These are phyloP conservation scores for Apotomis turbidana DNA, from an alignment of 2,888 invertebrate genomes.

Conservation along the genomic window DNA sequence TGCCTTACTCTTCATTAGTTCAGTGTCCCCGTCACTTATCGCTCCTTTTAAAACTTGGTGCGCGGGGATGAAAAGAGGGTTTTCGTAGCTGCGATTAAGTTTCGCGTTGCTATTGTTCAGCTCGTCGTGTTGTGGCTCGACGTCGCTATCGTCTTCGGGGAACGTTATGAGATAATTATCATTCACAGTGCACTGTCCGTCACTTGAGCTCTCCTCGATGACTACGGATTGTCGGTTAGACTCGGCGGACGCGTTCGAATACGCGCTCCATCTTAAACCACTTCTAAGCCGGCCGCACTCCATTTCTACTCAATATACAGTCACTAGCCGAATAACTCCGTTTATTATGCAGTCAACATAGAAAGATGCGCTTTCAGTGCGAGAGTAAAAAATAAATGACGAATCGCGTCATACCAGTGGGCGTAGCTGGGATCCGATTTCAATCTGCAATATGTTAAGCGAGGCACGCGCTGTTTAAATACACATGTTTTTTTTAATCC, in stretches of 20 bases:
- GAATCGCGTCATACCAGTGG: constrained; percentile 62
- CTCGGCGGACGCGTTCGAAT: constrained; percentile 55
- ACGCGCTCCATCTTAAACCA: constrained; percentile 67
- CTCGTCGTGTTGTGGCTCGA: constrained; percentile 53
- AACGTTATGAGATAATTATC: constrained; percentile 70
- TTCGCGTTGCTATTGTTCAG: constrained; percentile 50
- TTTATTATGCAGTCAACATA: constrained; percentile 53
- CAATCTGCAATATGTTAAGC: constrained; percentile 61
- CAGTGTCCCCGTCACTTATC: constrained; percentile 66
- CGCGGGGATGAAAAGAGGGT: constrained; percentile 70
- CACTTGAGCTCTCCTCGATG: constrained; percentile 56
- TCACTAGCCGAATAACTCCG: constrained; percentile 51
- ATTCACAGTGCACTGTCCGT: constrained; percentile 55
- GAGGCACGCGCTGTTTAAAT: constrained; percentile 43
- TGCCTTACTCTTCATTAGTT: constrained; percentile 72
- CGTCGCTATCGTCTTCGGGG: constrained; percentile 63
- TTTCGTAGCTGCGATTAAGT: constrained; percentile 67
- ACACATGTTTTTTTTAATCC: constrained; percentile 32
- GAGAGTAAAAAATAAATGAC: constrained; percentile 48
- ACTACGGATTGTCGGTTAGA: constrained; percentile 56
- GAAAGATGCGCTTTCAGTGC: constrained; percentile 48
- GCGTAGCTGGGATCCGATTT: constrained; percentile 70
- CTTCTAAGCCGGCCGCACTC: constrained; percentile 67
- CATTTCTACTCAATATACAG: constrained; percentile 59
- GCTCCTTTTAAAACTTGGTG: constrained; percentile 68